Evolutionary conservation across 2,888 invertebrate species (phyloP), one percentile per base, ranked within the genome.

Genomic region (Campaea margaritaria): DNA sequence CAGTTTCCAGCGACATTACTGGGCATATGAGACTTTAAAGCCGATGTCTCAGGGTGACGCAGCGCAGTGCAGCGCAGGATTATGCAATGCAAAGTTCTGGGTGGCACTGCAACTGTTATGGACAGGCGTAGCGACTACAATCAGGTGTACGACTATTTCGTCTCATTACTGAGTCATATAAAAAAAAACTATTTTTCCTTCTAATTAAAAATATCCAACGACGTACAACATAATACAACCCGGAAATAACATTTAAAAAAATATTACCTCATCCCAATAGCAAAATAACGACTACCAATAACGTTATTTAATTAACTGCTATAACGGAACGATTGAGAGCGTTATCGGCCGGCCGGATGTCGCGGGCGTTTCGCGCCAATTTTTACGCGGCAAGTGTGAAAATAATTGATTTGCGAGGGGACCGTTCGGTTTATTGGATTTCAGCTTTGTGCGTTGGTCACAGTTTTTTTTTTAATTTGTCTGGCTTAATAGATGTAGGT

Each of bases 351-450:
- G 66, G 42, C 39, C 64, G 63, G 58, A 58, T 66, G 66, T 62
- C 64, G 64, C 57, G 72, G 27, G 67, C 73, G 71, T 73, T 79
- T 72, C 72, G 79, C 79, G 85, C 76, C 85, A 80, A 84, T 84
- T 85, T 84, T 87, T 86, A 75, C 83, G 81, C 82, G 80, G 70
- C 72, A 76, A 81, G 89, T 85, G 89, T 74, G 85, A 86, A 87
- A 85, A 85, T 89, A 89, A 89, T 89, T 89, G 88, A 89, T 89
- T 80, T 43, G 61, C 65, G 67, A 75, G 79, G 86, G 82, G 78
- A 69, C 64, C 62, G 31, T 38, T 48, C 63, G 62, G 31, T 41
- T 55, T 64, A 53, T 53, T 56, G 60, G 44, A 55, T 58, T 59
- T 50, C 13, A 46, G 42, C 46, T 49, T 44, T 14, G 53, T 44